These are phyloP conservation scores for Magallana gigas DNA, from an alignment of 1,140 invertebrate genomes.

Conservation along the genomic window DNA sequence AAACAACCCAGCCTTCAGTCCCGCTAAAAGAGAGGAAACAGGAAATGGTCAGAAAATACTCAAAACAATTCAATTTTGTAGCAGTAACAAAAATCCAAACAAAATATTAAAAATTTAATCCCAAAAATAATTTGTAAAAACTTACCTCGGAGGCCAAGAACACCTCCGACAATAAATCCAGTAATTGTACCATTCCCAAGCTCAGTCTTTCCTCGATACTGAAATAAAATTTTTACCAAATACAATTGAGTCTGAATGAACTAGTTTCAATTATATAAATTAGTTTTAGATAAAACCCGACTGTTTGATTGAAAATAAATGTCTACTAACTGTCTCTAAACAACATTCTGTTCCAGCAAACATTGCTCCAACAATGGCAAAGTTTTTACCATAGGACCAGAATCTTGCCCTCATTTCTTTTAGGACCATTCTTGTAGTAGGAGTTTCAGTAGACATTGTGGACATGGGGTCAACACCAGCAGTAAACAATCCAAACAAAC, in stretches of 20 bases:
- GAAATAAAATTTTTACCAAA: constrained; percentile 61
- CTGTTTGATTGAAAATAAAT: background rate
- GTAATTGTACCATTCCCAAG: constrained; percentile 98
- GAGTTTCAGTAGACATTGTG: constrained; percentile 84
- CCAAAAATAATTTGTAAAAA: constrained; percentile 1
- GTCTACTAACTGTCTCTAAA: constrained; percentile 86
- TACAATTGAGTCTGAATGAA: too few relatives aligned
- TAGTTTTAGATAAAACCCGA: background rate
- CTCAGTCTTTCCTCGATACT: constrained; percentile 95
- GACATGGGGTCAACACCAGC: constrained; percentile 95
- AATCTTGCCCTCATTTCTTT: constrained; percentile 95
- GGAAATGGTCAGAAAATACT: too few relatives aligned
- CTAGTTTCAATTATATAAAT: background rate
- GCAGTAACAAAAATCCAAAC: background rate
- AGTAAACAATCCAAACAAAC: constrained; percentile 95
- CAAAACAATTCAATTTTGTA: background rate
- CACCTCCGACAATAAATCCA: constrained; percentile 94
- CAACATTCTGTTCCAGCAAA: constrained; percentile 96
- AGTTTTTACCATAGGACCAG: constrained; percentile 97
- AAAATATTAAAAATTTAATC: background rate
- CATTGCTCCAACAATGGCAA: constrained; percentile 94
- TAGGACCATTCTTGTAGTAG: constrained; percentile 79
- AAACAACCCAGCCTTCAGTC: constrained; percentile 93
- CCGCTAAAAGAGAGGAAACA: constrained; percentile 85
- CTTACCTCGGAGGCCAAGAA: constrained; percentile 95